These are phyloP conservation scores for Tangara arthus DNA, from an alignment of 2,797 vertebrate genomes.

Conservation along the genomic window DNA sequence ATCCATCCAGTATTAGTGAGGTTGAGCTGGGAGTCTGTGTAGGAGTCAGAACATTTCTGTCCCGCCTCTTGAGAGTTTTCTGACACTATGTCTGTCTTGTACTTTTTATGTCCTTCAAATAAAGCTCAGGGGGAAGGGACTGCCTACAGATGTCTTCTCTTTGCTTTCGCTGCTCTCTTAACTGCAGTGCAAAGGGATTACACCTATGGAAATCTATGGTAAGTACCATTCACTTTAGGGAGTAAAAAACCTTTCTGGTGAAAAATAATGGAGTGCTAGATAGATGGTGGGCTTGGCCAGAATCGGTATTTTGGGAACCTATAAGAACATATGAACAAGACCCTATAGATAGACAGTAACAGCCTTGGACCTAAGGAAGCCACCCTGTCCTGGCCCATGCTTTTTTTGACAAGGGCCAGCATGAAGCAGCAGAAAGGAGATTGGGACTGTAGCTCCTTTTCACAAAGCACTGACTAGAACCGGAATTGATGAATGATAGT, in stretches of 20 bases:
- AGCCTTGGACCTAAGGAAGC: not conserved
- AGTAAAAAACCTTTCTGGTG: not conserved
- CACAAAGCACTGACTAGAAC: not conserved
- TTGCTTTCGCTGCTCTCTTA: not conserved
- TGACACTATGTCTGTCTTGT: not conserved
- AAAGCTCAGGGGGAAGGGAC: not conserved
- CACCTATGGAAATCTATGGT: not conserved
- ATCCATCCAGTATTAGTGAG: no score
- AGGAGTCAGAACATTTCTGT: not conserved
- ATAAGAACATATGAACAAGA: not conserved
- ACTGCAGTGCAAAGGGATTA: not conserved
- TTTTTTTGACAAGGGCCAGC: not conserved
- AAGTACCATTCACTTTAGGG: not conserved
- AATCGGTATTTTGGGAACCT: not conserved
- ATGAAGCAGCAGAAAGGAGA: not conserved
- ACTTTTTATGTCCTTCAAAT: not conserved
- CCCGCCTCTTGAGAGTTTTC: not conserved
- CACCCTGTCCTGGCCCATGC: accelerated
- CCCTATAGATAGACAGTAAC: not conserved
- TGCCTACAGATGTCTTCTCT: not conserved
- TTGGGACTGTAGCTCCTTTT: not conserved
- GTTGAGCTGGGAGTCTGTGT: not conserved
- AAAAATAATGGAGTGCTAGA: not conserved
- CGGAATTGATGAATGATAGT: not conserved
- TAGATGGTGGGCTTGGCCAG: not conserved